Percentiles rank a stretch among this genome's conserved stretches.
phyloP scores from a whole-genome alignment of 2,113 vertebrate genomes.

The Aegypius monachus region DNA sequence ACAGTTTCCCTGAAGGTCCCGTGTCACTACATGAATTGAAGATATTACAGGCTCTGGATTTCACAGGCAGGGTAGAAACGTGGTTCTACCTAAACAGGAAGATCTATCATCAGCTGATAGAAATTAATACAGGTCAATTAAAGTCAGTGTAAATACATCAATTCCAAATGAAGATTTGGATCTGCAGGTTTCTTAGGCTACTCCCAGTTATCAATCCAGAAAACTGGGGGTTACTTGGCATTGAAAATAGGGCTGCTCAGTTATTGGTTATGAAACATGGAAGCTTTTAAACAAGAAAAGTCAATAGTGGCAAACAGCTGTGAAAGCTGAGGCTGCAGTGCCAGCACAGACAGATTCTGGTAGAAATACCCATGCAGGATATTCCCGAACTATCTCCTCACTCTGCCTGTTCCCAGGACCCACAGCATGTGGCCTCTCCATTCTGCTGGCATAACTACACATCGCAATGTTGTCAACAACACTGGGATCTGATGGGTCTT shows the following conservation, averaged over 20 bases:
- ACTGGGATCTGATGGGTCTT: accelerated
- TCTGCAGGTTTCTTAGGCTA: not conserved
- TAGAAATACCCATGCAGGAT: not conserved
- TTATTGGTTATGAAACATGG: not conserved
- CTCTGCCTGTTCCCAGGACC: not conserved
- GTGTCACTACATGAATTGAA: not conserved
- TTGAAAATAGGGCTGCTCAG: not conserved
- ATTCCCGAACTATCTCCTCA: not conserved
- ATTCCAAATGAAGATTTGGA: not conserved
- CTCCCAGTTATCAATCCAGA: not conserved
- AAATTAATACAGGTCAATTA: not conserved
- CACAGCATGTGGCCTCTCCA: not conserved
- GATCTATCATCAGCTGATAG: not conserved
- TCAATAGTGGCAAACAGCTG: not conserved
- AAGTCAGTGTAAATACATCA: not conserved
- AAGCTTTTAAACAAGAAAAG: not conserved
- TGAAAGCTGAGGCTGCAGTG: not conserved
- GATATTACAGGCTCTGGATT: not conserved
- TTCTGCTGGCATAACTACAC: not conserved
- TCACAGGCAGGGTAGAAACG: not conserved
- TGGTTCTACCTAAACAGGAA: not conserved
- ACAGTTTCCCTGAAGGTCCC: not conserved
- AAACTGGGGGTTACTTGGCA: not conserved
- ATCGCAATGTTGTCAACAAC: not conserved
- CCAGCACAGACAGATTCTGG: not conserved